phyloP scores from a whole-genome alignment of 2,113 vertebrate species.

The Eulacestoma nigropectus region DNA sequence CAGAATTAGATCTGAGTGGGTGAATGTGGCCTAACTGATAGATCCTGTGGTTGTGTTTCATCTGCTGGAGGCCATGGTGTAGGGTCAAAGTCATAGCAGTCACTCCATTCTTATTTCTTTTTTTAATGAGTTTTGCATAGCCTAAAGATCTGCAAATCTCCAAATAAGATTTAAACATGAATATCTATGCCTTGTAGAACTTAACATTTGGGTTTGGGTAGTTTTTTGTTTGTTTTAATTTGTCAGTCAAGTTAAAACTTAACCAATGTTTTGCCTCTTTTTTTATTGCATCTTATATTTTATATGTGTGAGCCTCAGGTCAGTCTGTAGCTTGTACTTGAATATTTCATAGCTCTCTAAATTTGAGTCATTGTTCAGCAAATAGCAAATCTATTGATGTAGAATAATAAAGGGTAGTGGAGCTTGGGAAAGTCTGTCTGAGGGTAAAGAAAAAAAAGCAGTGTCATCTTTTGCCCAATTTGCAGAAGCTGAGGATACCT shows the following conservation, averaged over 20 bases:
- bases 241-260: not conserved
- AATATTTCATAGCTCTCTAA: not conserved
- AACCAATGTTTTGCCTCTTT: not conserved
- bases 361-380: not conserved
- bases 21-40: constrained; percentile 43
- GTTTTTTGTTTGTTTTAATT: not conserved
- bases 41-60: constrained; percentile 22
- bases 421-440: not conserved
- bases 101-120: not conserved
- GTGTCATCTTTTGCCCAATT: not conserved
- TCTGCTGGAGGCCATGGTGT: constrained; percentile 29
- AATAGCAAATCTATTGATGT: not conserved
- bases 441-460: not conserved
- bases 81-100: constrained; percentile 45
- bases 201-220: not conserved
- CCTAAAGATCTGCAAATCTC: not conserved
- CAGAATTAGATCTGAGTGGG: constrained; percentile 34
- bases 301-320: not conserved
- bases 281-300: not conserved
- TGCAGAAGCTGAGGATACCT: not conserved
- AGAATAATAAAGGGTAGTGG: not conserved
- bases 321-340: not conserved
- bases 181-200: not conserved
- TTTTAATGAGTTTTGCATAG: not conserved
- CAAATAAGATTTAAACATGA: not conserved